Evolutionary conservation across 2,797 vertebrate genomes (phyloP).

Genomic region (Falco rusticolus): DNA sequence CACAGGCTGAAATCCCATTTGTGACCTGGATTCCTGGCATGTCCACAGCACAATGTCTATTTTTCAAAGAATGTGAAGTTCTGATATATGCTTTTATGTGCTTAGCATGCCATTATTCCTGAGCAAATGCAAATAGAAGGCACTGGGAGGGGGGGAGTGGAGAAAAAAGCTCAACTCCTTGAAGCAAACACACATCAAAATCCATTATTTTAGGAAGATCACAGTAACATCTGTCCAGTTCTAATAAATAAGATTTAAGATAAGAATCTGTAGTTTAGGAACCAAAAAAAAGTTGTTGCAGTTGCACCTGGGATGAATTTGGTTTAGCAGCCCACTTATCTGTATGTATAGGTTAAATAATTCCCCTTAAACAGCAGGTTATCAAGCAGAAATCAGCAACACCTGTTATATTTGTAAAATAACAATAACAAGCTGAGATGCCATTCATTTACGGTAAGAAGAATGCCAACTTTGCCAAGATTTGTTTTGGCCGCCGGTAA

Average conservation of each 20-base stretch:
- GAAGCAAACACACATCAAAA: background rate
- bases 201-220: background rate
- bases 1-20: slow-evolving; percentile 17
- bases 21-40: background rate
- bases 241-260: background rate
- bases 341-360: slow-evolving; percentile 25
- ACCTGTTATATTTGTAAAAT: slow-evolving; percentile 51
- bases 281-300: background rate
- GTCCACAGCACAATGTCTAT: background rate
- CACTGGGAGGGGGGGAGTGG: background rate
- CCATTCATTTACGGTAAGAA: slow-evolving; percentile 45
- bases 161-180: background rate
- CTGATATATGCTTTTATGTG: background rate
- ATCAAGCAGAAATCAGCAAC: slow-evolving; percentile 61
- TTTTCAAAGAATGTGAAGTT: background rate
- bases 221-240: background rate
- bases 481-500: slow-evolving; percentile 57
- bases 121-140: background rate
- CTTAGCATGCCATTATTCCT: background rate
- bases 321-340: slow-evolving; percentile 45
- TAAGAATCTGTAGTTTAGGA: background rate
- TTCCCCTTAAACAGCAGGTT: slow-evolving; percentile 51
- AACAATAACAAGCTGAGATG: slow-evolving; percentile 59
- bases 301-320: slow-evolving; percentile 53
- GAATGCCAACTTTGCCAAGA: slow-evolving; percentile 50